Conservation (phyloP, 2,797 vertebrate species). For the Sebastes kiyomatsui region DNA sequence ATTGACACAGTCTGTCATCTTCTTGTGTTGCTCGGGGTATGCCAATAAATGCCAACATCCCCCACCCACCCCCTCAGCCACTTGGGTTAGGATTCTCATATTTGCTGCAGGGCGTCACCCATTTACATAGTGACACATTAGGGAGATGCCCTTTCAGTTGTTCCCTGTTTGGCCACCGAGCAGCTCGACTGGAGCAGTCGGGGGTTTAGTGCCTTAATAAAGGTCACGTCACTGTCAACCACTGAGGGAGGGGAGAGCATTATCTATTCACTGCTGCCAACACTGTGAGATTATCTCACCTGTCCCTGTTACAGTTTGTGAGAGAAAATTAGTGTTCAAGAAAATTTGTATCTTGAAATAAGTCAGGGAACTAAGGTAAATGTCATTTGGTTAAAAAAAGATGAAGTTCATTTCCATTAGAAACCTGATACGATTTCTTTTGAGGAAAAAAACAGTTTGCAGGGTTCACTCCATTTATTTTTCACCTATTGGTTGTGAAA, state of each 20-base stretch:
- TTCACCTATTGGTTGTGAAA: neutral
- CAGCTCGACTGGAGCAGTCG: conserved; percentile 34
- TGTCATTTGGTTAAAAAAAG: neutral
- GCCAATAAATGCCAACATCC: conserved; percentile 25
- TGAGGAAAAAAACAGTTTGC: neutral
- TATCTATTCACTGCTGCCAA: conserved; percentile 37
- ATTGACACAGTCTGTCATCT: neutral
- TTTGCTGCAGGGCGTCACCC: conserved; percentile 40
- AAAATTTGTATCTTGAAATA: neutral
- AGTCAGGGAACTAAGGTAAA: neutral
- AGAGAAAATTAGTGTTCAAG: neutral
- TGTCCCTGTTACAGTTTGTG: neutral
- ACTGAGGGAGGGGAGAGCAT: conserved; percentile 9
- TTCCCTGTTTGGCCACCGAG: conserved; percentile 40
- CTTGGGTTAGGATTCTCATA: conserved; percentile 12
- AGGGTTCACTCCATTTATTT: neutral
- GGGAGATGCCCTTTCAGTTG: conserved; percentile 58
- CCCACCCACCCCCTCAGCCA: neutral
- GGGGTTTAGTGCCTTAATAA: conserved; percentile 54
- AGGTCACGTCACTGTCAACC: conserved; percentile 62
- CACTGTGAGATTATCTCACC: neutral
- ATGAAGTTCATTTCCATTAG: neutral
- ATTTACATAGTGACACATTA: conserved; percentile 48
- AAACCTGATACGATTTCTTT: neutral
- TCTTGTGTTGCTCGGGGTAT: neutral